Base-by-base conservation (phyloP, 2,888 invertebrate species). In the Graphium colonna region DNA sequence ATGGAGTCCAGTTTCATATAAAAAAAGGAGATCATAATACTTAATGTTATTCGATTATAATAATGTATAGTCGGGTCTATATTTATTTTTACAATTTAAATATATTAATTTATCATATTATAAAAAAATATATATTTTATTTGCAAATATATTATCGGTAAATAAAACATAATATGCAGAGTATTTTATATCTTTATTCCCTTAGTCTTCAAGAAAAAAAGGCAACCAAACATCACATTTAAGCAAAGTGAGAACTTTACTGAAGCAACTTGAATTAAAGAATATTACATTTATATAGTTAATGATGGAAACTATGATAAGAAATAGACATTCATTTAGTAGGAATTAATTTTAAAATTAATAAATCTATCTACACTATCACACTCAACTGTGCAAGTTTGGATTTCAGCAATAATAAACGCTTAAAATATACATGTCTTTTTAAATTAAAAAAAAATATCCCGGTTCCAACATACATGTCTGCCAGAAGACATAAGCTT, bases 141-240 rank as follows among this genome's bases (percentile, higher is more conserved):
- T n/a, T n/a, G n/a, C n/a, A n/a, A n/a, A n/a, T n/a, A n/a, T n/a
- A n/a, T n/a, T n/a, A n/a, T n/a, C n/a, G n/a, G n/a, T n/a, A n/a
- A 21, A 21, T 21, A 36, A 36, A 36, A 36, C 9, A n/a, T 12
- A n/a, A 13, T 10, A 13, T 46, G n/a, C 17, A 21, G 73, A 74
- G 70, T 75, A 79, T 73, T 81, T 57, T 73, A 77, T 77, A 76
- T 70, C 70, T 70, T 73, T 67, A 59, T 68, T 75, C 71, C 66
- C 61, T 67, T 77, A 79, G 77, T 74, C 82, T 81, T 77, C 82
- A 54, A 73, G 75, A 81, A 81, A 78, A 71, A 69, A 71, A 51
- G 15, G 21, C 10, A 39, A 39, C 26, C 26, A 39, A 55, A 63
- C 44, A 44, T 28, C 31, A 31, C 39, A 39, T 9, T 2, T 31